Conservation (phyloP, 2,797 vertebrate species). For the Crocodylus rhombifer region DNA sequence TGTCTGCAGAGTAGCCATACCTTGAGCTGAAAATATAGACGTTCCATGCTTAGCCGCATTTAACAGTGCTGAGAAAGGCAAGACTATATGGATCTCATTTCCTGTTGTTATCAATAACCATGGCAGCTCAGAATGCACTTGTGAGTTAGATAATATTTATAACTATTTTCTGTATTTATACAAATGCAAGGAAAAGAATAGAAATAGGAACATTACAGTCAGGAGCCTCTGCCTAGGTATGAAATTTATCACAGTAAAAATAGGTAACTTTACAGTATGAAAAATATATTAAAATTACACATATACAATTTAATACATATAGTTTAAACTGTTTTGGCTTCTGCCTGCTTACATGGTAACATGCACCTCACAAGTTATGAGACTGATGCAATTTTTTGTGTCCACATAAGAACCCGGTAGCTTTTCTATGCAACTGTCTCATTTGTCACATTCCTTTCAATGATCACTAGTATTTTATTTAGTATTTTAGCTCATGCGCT, state of each 20-base stretch:
- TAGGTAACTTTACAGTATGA: constrained; percentile 19
- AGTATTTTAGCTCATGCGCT: neutral
- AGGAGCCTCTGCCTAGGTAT: neutral
- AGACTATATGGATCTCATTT: constrained; percentile 49
- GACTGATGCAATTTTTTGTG: constrained; percentile 30
- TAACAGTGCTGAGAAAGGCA: constrained; percentile 52
- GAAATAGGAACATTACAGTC: neutral
- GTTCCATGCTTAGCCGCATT: neutral
- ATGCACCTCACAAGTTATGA: neutral
- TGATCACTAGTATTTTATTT: constrained; percentile 38
- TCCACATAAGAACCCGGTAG: constrained; percentile 27
- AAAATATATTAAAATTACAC: neutral
- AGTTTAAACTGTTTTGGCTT: neutral
- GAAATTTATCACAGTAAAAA: neutral
- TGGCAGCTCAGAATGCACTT: constrained; percentile 59
- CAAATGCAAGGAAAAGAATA: constrained; percentile 6
- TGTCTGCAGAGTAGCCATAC: too few species aligned
- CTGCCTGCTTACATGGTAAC: neutral
- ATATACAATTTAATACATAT: neutral
- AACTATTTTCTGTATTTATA: constrained; percentile 40
- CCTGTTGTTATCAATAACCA: constrained; percentile 68
- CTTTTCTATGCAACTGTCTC: constrained; percentile 39
- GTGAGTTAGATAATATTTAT: constrained; percentile 49
- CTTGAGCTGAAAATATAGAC: too few species aligned
- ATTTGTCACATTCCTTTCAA: constrained; percentile 46